Evolutionary conservation across 92 coral and sea anemone species (phyloP).

Genomic region (Porites cylindrica): DNA sequence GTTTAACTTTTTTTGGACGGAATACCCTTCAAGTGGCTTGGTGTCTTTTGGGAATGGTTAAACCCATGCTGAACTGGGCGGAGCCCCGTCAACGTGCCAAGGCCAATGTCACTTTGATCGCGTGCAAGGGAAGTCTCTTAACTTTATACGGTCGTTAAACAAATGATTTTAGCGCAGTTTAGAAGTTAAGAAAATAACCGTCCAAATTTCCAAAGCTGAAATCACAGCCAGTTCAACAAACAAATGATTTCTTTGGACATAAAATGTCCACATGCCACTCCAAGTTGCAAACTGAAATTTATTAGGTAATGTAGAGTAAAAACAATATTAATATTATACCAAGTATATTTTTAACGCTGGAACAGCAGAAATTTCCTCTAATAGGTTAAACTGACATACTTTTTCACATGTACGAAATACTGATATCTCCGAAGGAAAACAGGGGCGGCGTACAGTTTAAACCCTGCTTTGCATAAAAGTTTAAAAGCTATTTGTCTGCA

Average conservation of each 20-base stretch:
- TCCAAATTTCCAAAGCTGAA: not conserved
- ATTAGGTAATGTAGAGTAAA: no score
- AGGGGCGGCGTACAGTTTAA: not conserved
- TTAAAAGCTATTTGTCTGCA: not conserved
- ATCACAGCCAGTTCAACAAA: constrained; percentile 10
- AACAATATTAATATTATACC: no score
- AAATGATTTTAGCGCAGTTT: not conserved
- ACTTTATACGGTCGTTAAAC: not conserved
- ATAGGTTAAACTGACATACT: no score
- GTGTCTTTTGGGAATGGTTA: not conserved
- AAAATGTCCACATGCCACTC: not conserved
- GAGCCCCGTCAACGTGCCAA: constrained; percentile 7
- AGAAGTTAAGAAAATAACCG: constrained; percentile 6
- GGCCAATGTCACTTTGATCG: constrained; percentile 36
- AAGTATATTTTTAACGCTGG: no score
- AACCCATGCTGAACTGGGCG: constrained; percentile 17
- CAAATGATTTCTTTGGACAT: not conserved
- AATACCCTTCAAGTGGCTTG: not conserved
- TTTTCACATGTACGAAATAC: no score
- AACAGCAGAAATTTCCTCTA: no score
- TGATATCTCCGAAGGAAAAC: not conserved
- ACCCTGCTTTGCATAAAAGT: not conserved
- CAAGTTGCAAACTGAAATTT: no score
- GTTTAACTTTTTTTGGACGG: not conserved
- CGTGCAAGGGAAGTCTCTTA: not conserved